phyloP scores from a whole-genome alignment of 2,888 invertebrate genomes.

The Unio pictorum region DNA sequence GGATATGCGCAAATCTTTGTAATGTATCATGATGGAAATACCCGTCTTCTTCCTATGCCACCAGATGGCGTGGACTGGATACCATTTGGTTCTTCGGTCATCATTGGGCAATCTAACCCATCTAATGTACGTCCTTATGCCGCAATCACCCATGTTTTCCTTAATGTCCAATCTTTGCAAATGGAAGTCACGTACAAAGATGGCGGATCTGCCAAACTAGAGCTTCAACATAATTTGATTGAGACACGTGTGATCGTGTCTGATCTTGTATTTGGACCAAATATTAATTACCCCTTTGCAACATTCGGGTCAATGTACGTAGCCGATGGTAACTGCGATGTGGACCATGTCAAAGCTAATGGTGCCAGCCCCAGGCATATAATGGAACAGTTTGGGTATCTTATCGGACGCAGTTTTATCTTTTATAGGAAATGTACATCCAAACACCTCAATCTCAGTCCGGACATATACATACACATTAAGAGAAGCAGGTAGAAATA shows the following conservation, averaged over 20 bases:
- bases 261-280: slow-evolving; percentile 27
- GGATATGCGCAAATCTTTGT: slow-evolving; percentile 52
- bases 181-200: slow-evolving; percentile 45
- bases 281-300: slow-evolving; percentile 42
- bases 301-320: slow-evolving; percentile 57
- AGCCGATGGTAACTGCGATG: slow-evolving; percentile 46
- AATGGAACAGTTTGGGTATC: slow-evolving; percentile 39
- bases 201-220: slow-evolving; percentile 36
- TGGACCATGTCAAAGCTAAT: slow-evolving; percentile 45
- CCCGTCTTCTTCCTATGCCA: slow-evolving; percentile 44
- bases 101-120: slow-evolving; percentile 49
- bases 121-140: slow-evolving; percentile 45
- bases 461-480: slow-evolving; percentile 50
- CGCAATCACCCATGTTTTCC: slow-evolving; percentile 37
- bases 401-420: slow-evolving; percentile 42
- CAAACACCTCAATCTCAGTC: slow-evolving; percentile 52
- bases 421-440: slow-evolving; percentile 57
- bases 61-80: slow-evolving; percentile 54
- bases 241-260: slow-evolving; percentile 42
- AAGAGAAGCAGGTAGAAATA: slow-evolving; percentile 5
- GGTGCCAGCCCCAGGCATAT: slow-evolving; percentile 37
- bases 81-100: slow-evolving; percentile 55
- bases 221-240: slow-evolving; percentile 24
- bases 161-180: slow-evolving; percentile 25
- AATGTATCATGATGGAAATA: slow-evolving; percentile 52